Conservation (phyloP, 2,113 vertebrate species). For the human (Homo sapiens) region DNA sequence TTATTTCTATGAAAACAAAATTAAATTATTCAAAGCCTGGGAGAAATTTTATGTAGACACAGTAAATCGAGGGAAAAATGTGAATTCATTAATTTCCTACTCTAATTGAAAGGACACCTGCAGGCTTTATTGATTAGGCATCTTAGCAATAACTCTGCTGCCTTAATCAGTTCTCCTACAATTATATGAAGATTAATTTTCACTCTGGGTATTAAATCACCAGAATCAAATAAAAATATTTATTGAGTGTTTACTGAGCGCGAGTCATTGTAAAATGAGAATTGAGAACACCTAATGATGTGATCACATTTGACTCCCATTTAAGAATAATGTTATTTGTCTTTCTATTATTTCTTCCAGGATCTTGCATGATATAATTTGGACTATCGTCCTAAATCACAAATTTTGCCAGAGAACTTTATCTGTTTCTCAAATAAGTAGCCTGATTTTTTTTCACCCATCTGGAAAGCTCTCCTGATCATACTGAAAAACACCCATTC, state of each 20-base stretch:
- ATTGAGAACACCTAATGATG: conserved; percentile 25
- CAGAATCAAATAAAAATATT: conserved; percentile 69
- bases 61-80: conserved; percentile 13
- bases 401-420: not conserved
- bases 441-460: not conserved
- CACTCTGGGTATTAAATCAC: conserved; percentile 51
- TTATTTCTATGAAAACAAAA: conserved; percentile 14
- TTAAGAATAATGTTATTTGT: conserved; percentile 32
- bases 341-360: not conserved
- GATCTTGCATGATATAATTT: not conserved
- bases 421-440: not conserved
- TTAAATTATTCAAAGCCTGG: conserved; percentile 28
- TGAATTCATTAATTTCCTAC: conserved; percentile 28
- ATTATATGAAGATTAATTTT: conserved; percentile 70
- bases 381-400: not conserved
- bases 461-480: not conserved
- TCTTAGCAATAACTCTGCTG: conserved; percentile 61
- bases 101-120: conserved; percentile 61
- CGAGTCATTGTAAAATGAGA: conserved; percentile 50
- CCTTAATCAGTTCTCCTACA: conserved; percentile 63
- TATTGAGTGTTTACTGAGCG: conserved; percentile 50
- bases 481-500: not conserved
- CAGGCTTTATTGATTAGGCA: conserved; percentile 70
- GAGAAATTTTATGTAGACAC: conserved; percentile 38
- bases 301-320: conserved; percentile 15